These are phyloP conservation scores for Carapus acus DNA, from an alignment of 2,797 vertebrate species.

Conservation along the genomic window DNA sequence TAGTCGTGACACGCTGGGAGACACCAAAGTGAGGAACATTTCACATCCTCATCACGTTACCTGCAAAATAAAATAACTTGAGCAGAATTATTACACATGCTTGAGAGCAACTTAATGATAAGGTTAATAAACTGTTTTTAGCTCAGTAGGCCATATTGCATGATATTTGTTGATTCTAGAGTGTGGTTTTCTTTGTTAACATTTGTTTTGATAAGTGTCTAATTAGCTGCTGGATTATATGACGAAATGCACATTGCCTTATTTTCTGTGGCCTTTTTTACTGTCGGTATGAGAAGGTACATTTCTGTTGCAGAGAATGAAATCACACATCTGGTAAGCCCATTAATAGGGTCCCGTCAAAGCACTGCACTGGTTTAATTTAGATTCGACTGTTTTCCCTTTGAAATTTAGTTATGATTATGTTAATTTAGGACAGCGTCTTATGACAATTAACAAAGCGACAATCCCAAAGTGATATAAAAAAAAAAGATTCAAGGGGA, in stretches of 20 bases:
- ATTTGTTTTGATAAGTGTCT: conserved; percentile 71
- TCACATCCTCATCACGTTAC: not conserved
- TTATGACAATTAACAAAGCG: conserved; percentile 3
- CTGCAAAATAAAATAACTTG: not conserved
- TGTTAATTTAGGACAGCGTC: not conserved
- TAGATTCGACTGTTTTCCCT: too few species aligned
- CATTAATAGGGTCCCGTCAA: not conserved
- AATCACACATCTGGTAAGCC: conserved; percentile 17
- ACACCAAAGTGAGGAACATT: conserved; percentile 1
- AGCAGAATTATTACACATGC: conserved; percentile 30
- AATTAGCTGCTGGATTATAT: conserved; percentile 54
- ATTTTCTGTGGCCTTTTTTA: conserved; percentile 10
- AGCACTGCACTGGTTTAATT: too few species aligned
- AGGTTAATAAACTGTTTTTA: conserved; percentile 61
- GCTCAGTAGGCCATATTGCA: conserved; percentile 60
- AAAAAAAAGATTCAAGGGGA: not conserved
- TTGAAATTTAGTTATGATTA: too few species aligned
- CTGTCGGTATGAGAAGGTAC: conserved; percentile 12
- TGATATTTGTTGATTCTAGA: conserved; percentile 65
- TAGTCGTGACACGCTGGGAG: not conserved
- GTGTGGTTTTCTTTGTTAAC: conserved; percentile 69
- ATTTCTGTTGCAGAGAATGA: conserved; percentile 49
- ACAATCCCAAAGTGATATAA: too few species aligned
- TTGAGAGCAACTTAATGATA: conserved; percentile 65
- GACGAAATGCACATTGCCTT: conserved; percentile 71